Conservation (phyloP, 2,888 invertebrate genomes). For the Dicroscelio sp. region DNA sequence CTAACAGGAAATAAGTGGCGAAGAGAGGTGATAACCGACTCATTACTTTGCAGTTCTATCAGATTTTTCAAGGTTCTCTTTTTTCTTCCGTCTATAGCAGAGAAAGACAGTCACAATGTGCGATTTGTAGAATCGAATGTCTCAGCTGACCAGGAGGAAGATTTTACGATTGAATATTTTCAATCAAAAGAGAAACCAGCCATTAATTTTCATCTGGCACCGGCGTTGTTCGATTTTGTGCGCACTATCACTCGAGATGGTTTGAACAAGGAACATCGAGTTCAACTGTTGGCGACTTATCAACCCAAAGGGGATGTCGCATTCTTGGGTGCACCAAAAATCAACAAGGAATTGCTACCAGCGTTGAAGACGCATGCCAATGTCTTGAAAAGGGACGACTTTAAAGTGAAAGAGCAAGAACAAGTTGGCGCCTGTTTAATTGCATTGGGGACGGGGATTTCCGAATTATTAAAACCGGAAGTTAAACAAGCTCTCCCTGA, state of each 20-base stretch:
- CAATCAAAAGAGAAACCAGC: not conserved
- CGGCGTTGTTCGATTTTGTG: constrained; percentile 12
- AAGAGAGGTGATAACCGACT: constrained; percentile 52
- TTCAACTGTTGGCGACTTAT: not conserved
- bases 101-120: not conserved
- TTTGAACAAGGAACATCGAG: not conserved
- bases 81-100: not conserved
- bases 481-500: not conserved
- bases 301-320: constrained; percentile 5
- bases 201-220: not conserved
- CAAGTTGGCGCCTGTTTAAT: not conserved
- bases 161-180: too few species aligned
- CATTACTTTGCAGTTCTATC: constrained; percentile 32
- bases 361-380: not conserved
- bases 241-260: not conserved
- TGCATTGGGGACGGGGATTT: not conserved
- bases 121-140: too few species aligned
- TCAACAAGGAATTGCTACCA: not conserved
- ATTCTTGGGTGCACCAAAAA: constrained; percentile 8
- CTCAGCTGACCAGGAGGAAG: too few species aligned
- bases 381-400: constrained; percentile 8
- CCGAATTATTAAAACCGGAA: not conserved
- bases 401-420: constrained; percentile 8
- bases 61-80: not conserved
- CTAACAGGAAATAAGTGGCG: not conserved